Percentiles rank a stretch among this genome's conserved stretches.
These are phyloP conservation scores for Entomobrya multifasciata DNA, from an alignment of 2,888 invertebrate species.

Conservation along the genomic window DNA sequence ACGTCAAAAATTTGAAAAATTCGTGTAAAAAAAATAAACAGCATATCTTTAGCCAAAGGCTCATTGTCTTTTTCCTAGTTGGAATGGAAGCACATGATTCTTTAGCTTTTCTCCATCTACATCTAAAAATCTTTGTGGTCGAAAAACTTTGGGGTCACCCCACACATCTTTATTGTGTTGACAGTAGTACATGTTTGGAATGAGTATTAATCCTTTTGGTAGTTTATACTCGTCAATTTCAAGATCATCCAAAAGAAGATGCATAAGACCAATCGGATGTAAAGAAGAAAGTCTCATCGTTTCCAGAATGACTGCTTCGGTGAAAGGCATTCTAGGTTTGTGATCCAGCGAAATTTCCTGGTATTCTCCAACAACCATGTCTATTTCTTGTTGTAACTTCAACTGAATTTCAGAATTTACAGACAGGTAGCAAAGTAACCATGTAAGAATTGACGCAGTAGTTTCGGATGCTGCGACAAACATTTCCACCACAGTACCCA, in stretches of 20 bases:
- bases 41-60: no score
- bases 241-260: slow-evolving; percentile 25
- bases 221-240: slow-evolving; percentile 54
- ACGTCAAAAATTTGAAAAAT: no score
- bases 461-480: background rate
- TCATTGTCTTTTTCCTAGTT: no score
- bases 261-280: slow-evolving; percentile 57
- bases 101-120: no score
- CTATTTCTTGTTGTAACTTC: background rate
- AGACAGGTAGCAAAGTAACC: background rate
- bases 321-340: slow-evolving; percentile 59
- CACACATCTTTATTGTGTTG: slow-evolving; percentile 71
- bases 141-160: slow-evolving; percentile 67
- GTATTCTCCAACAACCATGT: background rate
- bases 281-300: slow-evolving; percentile 61
- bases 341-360: background rate
- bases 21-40: no score
- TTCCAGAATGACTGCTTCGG: slow-evolving; percentile 72
- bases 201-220: slow-evolving; percentile 56
- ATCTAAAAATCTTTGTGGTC: slow-evolving; percentile 74
- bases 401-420: background rate
- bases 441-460: background rate
- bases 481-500: background rate
- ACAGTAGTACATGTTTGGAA: slow-evolving; percentile 58
- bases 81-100: no score